phyloP scores from a whole-genome alignment of 1,140 invertebrate genomes.

The Triops longicaudatus region DNA sequence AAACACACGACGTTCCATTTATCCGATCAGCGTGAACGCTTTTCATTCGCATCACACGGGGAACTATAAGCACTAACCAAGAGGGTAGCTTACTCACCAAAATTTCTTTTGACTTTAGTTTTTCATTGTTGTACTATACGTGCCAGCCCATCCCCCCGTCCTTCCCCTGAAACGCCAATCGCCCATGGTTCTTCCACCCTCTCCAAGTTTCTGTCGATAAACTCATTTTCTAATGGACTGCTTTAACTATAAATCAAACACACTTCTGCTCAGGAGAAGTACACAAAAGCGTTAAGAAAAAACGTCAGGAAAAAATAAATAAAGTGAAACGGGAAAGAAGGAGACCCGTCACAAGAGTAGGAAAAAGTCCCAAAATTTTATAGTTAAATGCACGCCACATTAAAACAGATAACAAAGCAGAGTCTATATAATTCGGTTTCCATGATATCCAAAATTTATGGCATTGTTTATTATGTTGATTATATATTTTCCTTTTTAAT shows the following conservation, averaged over 20 bases:
- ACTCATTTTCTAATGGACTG: background rate
- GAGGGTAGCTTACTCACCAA: too few species aligned
- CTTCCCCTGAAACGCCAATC: too few species aligned
- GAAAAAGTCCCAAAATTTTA: too few species aligned
- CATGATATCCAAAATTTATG: too few species aligned
- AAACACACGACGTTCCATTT: background rate
- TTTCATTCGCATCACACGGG: background rate
- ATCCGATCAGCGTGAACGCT: background rate
- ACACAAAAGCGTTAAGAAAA: background rate
- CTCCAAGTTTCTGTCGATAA: background rate
- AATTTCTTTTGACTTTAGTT: too few species aligned
- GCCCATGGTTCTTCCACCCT: background rate
- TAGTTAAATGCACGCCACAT: too few species aligned
- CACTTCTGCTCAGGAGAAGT: background rate
- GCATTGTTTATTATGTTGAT: too few species aligned
- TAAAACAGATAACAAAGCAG: too few species aligned
- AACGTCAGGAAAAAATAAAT: background rate
- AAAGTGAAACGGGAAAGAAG: too few species aligned
- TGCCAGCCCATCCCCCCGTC: background rate
- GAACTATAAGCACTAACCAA: background rate
- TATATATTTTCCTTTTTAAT: too few species aligned
- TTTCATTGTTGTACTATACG: background rate
- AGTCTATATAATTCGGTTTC: too few species aligned
- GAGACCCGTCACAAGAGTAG: too few species aligned
- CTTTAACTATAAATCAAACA: background rate